Percentiles rank a stretch among this genome's conserved stretches.
phyloP scores from a whole-genome alignment of 2,888 invertebrate species.

The Cryptocephalus moraei region DNA sequence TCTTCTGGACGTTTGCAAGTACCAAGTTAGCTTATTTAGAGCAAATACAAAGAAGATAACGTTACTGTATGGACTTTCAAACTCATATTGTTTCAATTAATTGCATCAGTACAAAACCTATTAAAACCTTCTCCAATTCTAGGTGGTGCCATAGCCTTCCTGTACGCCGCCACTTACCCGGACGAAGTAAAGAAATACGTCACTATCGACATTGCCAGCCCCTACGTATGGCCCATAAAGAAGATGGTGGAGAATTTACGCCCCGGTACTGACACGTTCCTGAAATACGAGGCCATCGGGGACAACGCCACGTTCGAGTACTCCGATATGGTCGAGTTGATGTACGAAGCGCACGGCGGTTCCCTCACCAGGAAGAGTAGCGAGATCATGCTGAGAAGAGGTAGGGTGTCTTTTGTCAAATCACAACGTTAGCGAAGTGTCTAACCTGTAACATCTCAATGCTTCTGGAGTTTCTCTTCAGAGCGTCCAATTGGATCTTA shows the following conservation, averaged over 20 bases:
- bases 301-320: constrained; percentile 62
- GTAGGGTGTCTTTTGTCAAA: neutral
- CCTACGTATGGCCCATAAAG: constrained; percentile 50
- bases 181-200: constrained; percentile 58
- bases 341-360: constrained; percentile 58
- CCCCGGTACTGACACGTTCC: constrained; percentile 51
- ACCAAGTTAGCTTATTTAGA: no score
- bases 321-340: constrained; percentile 64
- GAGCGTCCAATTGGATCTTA: no score
- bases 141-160: constrained; percentile 53
- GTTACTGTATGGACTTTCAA: no score
- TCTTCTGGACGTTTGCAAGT: no score
- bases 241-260: constrained; percentile 48
- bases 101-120: no score
- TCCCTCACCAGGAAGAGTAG: constrained; percentile 59
- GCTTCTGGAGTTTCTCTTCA: no score
- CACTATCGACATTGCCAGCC: constrained; percentile 69
- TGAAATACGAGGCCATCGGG: constrained; percentile 58
- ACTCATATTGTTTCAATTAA: no score
- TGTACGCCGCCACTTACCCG: constrained; percentile 70
- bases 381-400: constrained; percentile 58
- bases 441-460: no score
- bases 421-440: no score
- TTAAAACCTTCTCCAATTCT: no score
- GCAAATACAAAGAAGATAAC: no score